A percentile compares a stretch with the other conserved stretches of the same genome.
phyloP scores from a whole-genome alignment of 1,140 invertebrate genomes.

The Ceratina australensis region DNA sequence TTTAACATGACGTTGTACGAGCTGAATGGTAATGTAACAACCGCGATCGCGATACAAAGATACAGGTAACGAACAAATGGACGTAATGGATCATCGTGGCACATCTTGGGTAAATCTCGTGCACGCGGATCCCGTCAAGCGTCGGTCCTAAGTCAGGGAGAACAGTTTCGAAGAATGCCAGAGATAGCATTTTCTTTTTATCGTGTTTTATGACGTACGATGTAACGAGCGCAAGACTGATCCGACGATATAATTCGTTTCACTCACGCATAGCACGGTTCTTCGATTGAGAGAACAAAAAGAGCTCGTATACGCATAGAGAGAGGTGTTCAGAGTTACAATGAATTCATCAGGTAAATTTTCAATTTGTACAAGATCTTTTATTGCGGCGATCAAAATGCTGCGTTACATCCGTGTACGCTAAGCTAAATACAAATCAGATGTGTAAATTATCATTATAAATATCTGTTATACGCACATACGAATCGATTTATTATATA shows the following conservation, averaged over 20 bases:
- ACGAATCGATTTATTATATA: background rate
- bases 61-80: constrained; percentile 8
- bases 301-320: background rate
- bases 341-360: constrained; percentile 4
- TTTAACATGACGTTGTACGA: constrained; percentile 35
- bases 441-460: constrained; percentile 26
- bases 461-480: background rate
- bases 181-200: background rate
- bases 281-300: background rate
- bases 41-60: background rate
- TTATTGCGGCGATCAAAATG: constrained; percentile 6
- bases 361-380: background rate
- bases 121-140: too few species aligned
- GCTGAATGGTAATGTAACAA: constrained; percentile 12
- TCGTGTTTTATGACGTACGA: background rate
- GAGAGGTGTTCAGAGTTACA: too few species aligned
- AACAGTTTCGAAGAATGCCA: background rate
- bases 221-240: constrained; percentile 43
- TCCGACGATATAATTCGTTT: constrained; percentile 4
- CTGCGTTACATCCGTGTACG: constrained; percentile 16
- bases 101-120: background rate
- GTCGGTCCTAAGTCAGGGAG: background rate
- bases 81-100: background rate
- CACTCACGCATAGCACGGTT: background rate
- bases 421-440: constrained; percentile 42